Base-by-base conservation (phyloP, 2,888 invertebrate genomes). In the Philhelius pedissequus region DNA sequence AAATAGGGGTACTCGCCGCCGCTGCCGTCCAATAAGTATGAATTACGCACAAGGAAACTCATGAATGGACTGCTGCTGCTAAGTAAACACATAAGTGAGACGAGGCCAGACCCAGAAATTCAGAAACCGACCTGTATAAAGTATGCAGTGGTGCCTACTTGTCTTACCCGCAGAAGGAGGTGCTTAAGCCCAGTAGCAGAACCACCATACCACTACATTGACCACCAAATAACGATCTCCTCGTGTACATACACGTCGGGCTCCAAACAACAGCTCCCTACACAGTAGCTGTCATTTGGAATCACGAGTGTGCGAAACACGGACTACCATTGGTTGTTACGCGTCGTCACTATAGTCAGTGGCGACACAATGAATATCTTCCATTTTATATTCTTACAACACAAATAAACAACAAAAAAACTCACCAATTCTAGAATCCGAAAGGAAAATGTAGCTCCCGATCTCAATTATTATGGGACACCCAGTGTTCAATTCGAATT, bases 141-240 rank as follows among this genome's bases (percentile, higher is more conserved):
- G 11, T 62, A 32, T 81, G 50, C 58, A 60, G 11, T 62, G 43
- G 25, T 69, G 54, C 32, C 83, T 78, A 78, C 79, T 75, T 32
- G 80, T 84, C 71, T 84, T 86, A 86, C 77, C 79, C 78, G 48
- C 69, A 75, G 82, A 89, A 89, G 90, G 89, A 90, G 90, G 89
- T 87, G 90, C 90, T 90, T 89, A 91, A 91, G 89, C 89, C 91
- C 91, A 88, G 91, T 90, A 91, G 91, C 91, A 89, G 32, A 69
- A 48, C 81, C 64, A 73, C 52, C 70, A n/a, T n/a, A 81, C 60
- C 20, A 73, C 38, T 58, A 64, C 68, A 20, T 18, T 6, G n/a
- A 60, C 27, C 45, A 70, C 56, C 52, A 58, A 15, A 70, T 40
- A 58, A 58, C 18, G 58, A 81, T 77, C 77, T 58, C 18, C 32